A percentile compares a stretch with the other conserved stretches of the same genome.
phyloP scores from a whole-genome alignment of 2,113 vertebrate genomes.

The Phrynosoma platyrhinos region DNA sequence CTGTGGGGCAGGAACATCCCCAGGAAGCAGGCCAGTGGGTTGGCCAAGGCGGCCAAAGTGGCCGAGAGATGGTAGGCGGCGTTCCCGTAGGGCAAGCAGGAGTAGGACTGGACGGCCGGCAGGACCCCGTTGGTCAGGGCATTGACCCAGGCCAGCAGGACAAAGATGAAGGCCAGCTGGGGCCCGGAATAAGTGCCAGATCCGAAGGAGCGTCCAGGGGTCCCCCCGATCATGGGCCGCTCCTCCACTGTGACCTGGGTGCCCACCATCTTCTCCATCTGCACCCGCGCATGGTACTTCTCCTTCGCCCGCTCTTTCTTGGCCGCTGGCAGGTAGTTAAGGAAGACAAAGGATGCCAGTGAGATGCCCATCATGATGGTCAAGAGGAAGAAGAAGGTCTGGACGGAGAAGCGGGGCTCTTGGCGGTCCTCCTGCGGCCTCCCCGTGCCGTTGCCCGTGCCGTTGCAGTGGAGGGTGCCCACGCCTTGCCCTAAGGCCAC shows the following conservation, averaged over 20 bases:
- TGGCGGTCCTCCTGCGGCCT: constrained; percentile 71
- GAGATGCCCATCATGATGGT: constrained; percentile 81
- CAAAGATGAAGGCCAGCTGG: constrained; percentile 78
- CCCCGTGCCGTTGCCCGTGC: constrained; percentile 21
- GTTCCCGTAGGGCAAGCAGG: constrained; percentile 84
- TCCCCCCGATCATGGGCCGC: background rate
- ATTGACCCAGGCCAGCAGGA: constrained; percentile 79
- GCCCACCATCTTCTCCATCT: background rate
- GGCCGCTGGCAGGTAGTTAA: constrained; percentile 78
- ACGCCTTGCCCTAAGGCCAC: constrained; percentile 83
- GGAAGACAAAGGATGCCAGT: constrained; percentile 78
- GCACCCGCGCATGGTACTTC: background rate
- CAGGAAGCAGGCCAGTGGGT: constrained; percentile 84
- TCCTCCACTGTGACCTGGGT: background rate
- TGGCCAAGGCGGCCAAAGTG: constrained; percentile 79
- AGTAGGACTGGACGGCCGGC: constrained; percentile 85
- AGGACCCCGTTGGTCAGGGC: constrained; percentile 82
- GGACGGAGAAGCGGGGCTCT: constrained; percentile 77
- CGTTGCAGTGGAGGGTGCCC: constrained; percentile 77
- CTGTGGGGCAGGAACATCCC: constrained; percentile 79
- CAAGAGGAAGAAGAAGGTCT: constrained; percentile 84
- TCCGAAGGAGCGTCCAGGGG: constrained; percentile 51
- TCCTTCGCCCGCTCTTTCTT: constrained; percentile 51
- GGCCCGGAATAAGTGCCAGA: constrained; percentile 66
- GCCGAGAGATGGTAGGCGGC: constrained; percentile 80